phyloP scores from a whole-genome alignment of 2,113 vertebrate species.

The Grantiella picta region DNA sequence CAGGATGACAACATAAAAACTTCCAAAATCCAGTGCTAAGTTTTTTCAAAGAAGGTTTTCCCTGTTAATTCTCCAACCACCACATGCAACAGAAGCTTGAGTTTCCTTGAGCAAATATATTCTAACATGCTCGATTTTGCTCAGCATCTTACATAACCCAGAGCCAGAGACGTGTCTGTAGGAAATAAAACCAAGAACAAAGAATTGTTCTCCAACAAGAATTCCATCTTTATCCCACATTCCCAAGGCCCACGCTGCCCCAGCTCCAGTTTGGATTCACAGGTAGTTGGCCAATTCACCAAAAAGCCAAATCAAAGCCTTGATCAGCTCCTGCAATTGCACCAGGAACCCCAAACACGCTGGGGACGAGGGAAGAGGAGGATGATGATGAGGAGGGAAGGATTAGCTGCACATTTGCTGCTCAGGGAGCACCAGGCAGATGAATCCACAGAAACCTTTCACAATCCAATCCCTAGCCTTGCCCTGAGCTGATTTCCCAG shows the following conservation, averaged over 20 bases:
- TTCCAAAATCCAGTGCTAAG: neutral
- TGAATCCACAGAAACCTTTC: no score
- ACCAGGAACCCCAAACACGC: neutral
- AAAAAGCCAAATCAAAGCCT: neutral
- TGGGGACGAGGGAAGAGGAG: neutral
- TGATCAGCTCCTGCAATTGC: neutral
- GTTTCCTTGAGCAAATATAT: neutral
- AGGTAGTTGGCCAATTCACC: neutral
- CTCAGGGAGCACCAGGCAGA: neutral
- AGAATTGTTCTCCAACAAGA: neutral
- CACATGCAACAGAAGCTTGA: neutral
- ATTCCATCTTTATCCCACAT: neutral
- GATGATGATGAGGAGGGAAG: neutral
- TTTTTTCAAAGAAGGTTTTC: neutral
- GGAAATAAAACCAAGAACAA: neutral
- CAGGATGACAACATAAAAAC: neutral
- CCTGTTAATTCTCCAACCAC: neutral
- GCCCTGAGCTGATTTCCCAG: neutral
- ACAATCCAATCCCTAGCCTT: neutral
- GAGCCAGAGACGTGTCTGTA: neutral
- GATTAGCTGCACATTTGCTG: accelerated
- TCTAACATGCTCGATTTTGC: neutral
- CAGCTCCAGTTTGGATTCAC: neutral
- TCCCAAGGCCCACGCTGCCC: neutral
- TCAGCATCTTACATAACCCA: neutral